Evolutionary conservation across 2,797 vertebrate genomes (phyloP), one percentile per base, ranked within the genome.

Genomic region (Echiichthys vipera): DNA sequence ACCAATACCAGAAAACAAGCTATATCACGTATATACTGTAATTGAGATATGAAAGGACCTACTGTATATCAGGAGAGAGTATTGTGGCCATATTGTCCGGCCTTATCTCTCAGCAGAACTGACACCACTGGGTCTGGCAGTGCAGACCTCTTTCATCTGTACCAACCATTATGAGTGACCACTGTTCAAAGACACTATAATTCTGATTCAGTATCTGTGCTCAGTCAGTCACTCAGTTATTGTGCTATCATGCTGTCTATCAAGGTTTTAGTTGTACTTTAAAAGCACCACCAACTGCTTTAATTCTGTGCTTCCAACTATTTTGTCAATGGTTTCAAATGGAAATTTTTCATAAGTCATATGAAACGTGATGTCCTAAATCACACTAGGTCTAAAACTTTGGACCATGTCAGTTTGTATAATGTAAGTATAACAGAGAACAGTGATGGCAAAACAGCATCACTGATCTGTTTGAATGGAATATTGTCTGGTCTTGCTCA

Each of bases 51-150:
- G n/a, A n/a, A n/a, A n/a, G n/a, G n/a, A n/a, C n/a, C n/a, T n/a
- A n/a, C n/a, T n/a, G n/a, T n/a, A n/a, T n/a, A n/a, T n/a, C n/a
- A n/a, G n/a, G n/a, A n/a, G n/a, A n/a, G n/a, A n/a, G n/a, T n/a
- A n/a, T n/a, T n/a, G n/a, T n/a, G n/a, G n/a, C n/a, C n/a, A n/a
- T n/a, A n/a, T n/a, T n/a, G n/a, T n/a, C n/a, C n/a, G n/a, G n/a
- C n/a, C n/a, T n/a, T n/a, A n/a, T n/a, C 95, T 96, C 95, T 93
- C 93, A 95, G 92, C 94, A 95, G 95, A 67, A 49, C 55, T 27
- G 68, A 82, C 64, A 77, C 57, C 49, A 30, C 45, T 45, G 46
- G 24, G 24, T 39, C 74, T 62, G 49, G 18, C 66, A 32, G 34
- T 20, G 49, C 73, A 71, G 24, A 56, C 12, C 50, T 70, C 51